Evolutionary conservation across 1,140 invertebrate genomes (phyloP), one percentile per base, ranked within the genome.

Genomic region (Calephelis nemesis): DNA sequence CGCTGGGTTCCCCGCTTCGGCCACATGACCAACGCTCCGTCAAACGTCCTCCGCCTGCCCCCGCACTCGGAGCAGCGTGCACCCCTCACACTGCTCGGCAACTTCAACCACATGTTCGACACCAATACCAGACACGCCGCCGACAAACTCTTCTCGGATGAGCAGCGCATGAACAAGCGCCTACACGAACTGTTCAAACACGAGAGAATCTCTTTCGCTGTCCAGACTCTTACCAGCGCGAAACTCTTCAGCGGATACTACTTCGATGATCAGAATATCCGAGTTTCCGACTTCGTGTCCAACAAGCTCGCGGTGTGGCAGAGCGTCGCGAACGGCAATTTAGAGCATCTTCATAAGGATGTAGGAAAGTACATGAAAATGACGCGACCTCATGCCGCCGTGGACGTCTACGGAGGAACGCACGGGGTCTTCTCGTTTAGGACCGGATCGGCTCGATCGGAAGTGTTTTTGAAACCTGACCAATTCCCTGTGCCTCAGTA

Each of bases 21-120:
- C 45, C 85, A 67, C 76, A 78, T 77, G 71, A 66, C 67, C 71
- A 69, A 67, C 70, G 77, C 74, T 10, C 77, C 81, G 47, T 72
- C 69, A 69, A 74, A 79, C 71, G 75, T 50, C 10, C 74, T 79
- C 58, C 72, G 70, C 15, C 63, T 84, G 64, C 62, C 76, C 47
- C 77, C 85, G 50, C 85, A 87, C 75, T 11, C 48, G 30, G 81
- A 86, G 45, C 62, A 11, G 7, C 47, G 69, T 62, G 73, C 78
- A 47, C 85, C 86, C 67, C 82, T 89, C 65, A 83, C 82, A 49
- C 76, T 92, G 65, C 79, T 92, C 58, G 90, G 87, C 64, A 92
- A 91, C 77, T 89, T 92, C 77, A 88, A 90, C 72, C 84, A 83
- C 52, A 88, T 91, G 90, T 88, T 90, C 74, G 91, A 92, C 75